phyloP scores from a whole-genome alignment of 1,140 invertebrate species.

The Phymastichus coffea region DNA sequence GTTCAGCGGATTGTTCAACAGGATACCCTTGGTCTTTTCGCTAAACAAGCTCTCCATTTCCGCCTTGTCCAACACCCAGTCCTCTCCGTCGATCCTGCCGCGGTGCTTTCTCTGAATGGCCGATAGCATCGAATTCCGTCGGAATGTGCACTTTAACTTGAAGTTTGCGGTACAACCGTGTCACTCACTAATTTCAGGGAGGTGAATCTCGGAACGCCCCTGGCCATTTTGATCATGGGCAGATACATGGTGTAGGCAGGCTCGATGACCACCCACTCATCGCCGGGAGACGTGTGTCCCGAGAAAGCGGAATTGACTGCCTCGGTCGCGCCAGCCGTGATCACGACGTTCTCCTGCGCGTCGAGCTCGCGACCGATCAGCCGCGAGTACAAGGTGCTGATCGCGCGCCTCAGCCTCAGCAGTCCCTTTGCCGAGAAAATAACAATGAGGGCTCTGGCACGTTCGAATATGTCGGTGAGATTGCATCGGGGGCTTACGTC shows the following conservation, averaged over 20 bases:
- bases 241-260: constrained; percentile 98
- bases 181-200: constrained; percentile 81
- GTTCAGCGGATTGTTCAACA: constrained; percentile 96
- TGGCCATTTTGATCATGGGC: constrained; percentile 86
- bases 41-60: constrained; percentile 84
- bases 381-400: too few relatives aligned
- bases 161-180: too few relatives aligned
- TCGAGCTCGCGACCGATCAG: too few relatives aligned
- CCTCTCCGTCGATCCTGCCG: constrained; percentile 65
- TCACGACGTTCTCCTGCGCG: constrained; percentile 80
- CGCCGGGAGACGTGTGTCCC: constrained; percentile 80
- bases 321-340: constrained; percentile 91
- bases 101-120: constrained; percentile 47
- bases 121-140: background rate
- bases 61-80: constrained; percentile 85
- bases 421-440: too few relatives aligned
- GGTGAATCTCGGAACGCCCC: constrained; percentile 84
- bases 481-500: too few relatives aligned
- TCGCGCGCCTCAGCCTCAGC: too few relatives aligned
- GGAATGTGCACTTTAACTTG: background rate
- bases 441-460: too few relatives aligned
- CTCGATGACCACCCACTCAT: constrained; percentile 96
- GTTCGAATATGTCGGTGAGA: too few relatives aligned
- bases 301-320: constrained; percentile 80
- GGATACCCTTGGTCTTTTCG: constrained; percentile 89